Evolutionary conservation across 1,140 invertebrate species (phyloP).

Genomic region (Dolichoris vasculosae): DNA sequence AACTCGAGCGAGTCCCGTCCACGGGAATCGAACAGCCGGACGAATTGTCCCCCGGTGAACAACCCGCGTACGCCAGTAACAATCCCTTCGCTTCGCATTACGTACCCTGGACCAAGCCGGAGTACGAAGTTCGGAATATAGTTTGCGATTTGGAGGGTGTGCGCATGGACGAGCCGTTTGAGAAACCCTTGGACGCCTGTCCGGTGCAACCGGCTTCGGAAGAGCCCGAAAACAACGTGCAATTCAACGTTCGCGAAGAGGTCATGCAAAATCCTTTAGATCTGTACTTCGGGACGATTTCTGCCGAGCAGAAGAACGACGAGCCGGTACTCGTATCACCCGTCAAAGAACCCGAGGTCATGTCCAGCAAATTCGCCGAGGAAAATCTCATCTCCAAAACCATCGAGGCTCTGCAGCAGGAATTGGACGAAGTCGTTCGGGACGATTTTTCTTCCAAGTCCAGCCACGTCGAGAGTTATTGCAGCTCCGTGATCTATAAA

Average conservation of each 20-base stretch:
- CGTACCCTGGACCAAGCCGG: background rate
- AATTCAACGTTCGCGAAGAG: background rate
- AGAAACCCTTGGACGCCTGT: background rate
- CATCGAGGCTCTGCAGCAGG: background rate
- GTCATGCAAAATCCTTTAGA: slow-evolving; percentile 53
- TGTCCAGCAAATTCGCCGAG: slow-evolving; percentile 49
- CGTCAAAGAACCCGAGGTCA: slow-evolving; percentile 42
- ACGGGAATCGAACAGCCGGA: background rate
- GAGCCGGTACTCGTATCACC: slow-evolving; percentile 45
- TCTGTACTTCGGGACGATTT: slow-evolving; percentile 20
- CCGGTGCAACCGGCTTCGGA: background rate
- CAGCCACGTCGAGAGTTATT: background rate
- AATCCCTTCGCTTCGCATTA: slow-evolving; percentile 41
- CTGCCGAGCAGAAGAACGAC: slow-evolving; percentile 39
- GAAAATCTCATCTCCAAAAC: slow-evolving; percentile 32
- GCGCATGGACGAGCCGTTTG: background rate
- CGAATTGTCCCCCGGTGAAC: background rate
- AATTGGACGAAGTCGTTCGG: background rate
- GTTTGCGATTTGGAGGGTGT: background rate
- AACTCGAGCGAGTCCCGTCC: background rate
- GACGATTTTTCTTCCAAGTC: background rate
- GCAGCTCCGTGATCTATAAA: background rate
- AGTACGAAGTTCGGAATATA: background rate
- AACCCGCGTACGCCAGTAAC: slow-evolving; percentile 31
- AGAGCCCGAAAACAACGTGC: background rate